Evolutionary conservation across 1,140 invertebrate genomes (phyloP).

Genomic region (Zophobas morio): DNA sequence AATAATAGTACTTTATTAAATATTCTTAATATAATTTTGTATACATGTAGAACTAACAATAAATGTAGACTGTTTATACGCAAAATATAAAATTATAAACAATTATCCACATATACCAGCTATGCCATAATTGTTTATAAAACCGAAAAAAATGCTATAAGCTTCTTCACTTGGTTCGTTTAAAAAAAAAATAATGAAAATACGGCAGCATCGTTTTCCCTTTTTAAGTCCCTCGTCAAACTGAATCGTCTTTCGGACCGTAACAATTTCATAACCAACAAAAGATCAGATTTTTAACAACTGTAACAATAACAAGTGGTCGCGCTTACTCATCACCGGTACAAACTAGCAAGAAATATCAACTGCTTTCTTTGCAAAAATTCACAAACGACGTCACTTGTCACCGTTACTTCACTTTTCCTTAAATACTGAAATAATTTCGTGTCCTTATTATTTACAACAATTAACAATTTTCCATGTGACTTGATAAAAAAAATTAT

Average conservation of each 20-base stretch:
- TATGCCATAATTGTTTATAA: constrained; percentile 52
- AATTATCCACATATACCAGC: constrained; percentile 50
- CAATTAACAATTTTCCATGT: constrained; percentile 37
- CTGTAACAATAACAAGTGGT: constrained; percentile 5
- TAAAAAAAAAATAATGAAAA: constrained; percentile 44
- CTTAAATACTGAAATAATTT: constrained; percentile 38
- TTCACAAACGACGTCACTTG: not conserved
- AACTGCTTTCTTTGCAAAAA: constrained; percentile 2
- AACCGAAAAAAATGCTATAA: constrained; percentile 23
- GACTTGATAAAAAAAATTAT: constrained; percentile 34
- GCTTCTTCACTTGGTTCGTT: not conserved
- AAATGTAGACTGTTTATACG: constrained; percentile 46
- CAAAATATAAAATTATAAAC: constrained; percentile 53
- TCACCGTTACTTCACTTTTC: constrained; percentile 1
- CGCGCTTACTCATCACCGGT: not conserved
- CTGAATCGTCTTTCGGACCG: constrained; percentile 3
- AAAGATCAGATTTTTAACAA: constrained; percentile 4
- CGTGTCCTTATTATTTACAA: constrained; percentile 37
- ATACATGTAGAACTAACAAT: constrained; percentile 54
- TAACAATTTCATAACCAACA: constrained; percentile 34
- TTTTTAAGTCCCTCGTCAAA: not conserved
- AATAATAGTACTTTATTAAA: constrained; percentile 53
- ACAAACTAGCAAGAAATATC: constrained; percentile 22
- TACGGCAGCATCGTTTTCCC: constrained; percentile 4
- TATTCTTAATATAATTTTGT: constrained; percentile 55